Evolutionary conservation across 2,888 invertebrate species (phyloP), one percentile per base, ranked within the genome.

Genomic region (Limnephilus rhombicus): DNA sequence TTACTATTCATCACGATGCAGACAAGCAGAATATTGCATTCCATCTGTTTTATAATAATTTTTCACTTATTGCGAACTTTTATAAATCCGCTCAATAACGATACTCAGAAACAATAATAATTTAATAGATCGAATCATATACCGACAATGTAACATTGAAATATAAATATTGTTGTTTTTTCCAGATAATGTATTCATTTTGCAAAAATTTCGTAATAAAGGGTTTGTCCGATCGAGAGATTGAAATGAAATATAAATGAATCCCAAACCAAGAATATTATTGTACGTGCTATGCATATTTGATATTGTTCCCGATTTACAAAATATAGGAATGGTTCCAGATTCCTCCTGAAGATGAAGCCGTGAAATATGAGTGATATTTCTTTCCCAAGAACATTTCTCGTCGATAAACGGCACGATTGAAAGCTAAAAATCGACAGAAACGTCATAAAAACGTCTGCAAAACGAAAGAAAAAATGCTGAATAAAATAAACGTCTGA

Each of bases 361-460:
- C 85, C 12, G 85, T 85, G 86, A 86, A 86, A 53, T 86, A 45
- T n/a, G 86, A 86, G 53, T 45, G 53, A 41, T 86, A 86, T 86
- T 86, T 86, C 37, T 49, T 86, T 49, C 45, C 24, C n/a, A 53
- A 86, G 53, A 45, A 86, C 53, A 45, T 49, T 86, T 49, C 53
- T 15, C n/a, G 86, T 41, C 86, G 45, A 86, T 86, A 86, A 45
- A 86, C 49, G 49, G 85, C n/a, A 29, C 15, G 86, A 45, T 86
- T 86, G 86, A 49, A 29, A 45, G 82, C 82, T 49, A 45, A 37
- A 86, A 45, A 12, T 86, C 86, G n/a, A 86, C 86, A 31, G 45
- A 86, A 49, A 49, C 86, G 45, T 49, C 24, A 45, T 86, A 86
- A 86, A 86, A 86, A 86, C 45, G 45, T 49, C n/a, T 86, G 85